Evolutionary conservation across 2,888 invertebrate species (phyloP), one percentile per base, ranked within the genome.

Genomic region (Mythimna ferrago): DNA sequence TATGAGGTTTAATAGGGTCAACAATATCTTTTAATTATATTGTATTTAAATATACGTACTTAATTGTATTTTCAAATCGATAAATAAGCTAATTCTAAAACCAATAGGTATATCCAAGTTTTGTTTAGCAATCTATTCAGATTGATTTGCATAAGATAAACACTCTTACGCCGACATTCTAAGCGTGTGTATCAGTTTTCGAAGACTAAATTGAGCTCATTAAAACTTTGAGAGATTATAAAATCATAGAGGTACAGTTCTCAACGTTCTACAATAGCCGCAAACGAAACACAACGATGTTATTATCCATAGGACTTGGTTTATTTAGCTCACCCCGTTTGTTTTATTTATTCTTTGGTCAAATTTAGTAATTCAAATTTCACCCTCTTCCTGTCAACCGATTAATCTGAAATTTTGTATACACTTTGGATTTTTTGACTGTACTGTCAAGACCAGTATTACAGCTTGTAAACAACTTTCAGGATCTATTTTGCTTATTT

Each of bases 181-280:
- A 76, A 77, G 76, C 84, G 85, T 89, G 48, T 76, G 58, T 83
- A 85, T 81, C 77, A 86, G 84, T 80, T 84, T 85, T 70, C 84
- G 80, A 87, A 88, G 86, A 89, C 86, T 86, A 88, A 90, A 91
- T 91, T 91, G 88, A 92, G 90, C 90, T 93, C 91, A 90, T 92
- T 92, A 90, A 92, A 93, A 93, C 91, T 93, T 92, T 81, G 84
- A 88, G 87, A 85, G 86, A 88, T 89, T 90, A 90, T 90, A 89
- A 91, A 90, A 90, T 87, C 88, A 89, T 88, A 88, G 88, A 88
- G 88, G 86, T 87, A 88, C 87, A 89, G 84, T 86, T 86, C 73
- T 78, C 76, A 79, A 75, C 85, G 91, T 85, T 91, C 90, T 72
- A 92, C 88, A 92, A 89, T 91, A 90, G 88, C 78, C 78, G 74